A percentile compares a stretch with the other conserved stretches of the same genome.
These are phyloP conservation scores for Crotalus helleri DNA, from an alignment of 2,113 vertebrate species.

Conservation along the genomic window DNA sequence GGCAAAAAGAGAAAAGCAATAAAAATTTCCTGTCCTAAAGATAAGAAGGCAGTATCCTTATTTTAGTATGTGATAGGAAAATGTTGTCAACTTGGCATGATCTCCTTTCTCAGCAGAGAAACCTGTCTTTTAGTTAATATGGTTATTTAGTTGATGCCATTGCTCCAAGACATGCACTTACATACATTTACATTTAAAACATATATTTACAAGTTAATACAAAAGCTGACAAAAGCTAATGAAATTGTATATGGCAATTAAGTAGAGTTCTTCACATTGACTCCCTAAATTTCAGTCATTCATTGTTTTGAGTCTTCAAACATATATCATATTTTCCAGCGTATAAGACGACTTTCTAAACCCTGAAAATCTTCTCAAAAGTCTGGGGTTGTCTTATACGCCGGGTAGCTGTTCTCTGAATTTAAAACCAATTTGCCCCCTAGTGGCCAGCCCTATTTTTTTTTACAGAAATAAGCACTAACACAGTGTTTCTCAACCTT, in stretches of 20 bases:
- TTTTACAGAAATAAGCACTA: too few species aligned
- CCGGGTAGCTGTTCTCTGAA: too few species aligned
- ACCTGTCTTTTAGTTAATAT: background rate
- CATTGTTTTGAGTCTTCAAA: conserved; percentile 53
- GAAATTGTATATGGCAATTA: conserved; percentile 63
- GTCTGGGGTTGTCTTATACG: too few species aligned
- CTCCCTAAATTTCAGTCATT: conserved; percentile 53
- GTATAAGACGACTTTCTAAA: too few species aligned
- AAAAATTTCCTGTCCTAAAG: background rate
- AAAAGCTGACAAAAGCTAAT: conserved; percentile 60
- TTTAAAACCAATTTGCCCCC: too few species aligned
- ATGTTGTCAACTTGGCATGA: background rate
- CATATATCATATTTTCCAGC: background rate
- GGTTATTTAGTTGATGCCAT: background rate
- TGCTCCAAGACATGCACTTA: conserved; percentile 18
- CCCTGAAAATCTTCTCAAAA: too few species aligned
- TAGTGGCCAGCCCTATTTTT: too few species aligned
- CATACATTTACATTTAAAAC: conserved; percentile 16
- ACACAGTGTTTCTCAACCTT: too few species aligned
- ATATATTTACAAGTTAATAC: conserved; percentile 38
- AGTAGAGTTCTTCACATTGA: conserved; percentile 59
- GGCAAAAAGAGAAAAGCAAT: background rate
- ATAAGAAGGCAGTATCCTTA: background rate
- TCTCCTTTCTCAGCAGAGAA: background rate
- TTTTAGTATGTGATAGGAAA: background rate